Percentiles rank a stretch among this genome's conserved stretches.
Evolutionary conservation across 2,797 vertebrate species (phyloP).

Genomic region (Lateolabrax maculatus): DNA sequence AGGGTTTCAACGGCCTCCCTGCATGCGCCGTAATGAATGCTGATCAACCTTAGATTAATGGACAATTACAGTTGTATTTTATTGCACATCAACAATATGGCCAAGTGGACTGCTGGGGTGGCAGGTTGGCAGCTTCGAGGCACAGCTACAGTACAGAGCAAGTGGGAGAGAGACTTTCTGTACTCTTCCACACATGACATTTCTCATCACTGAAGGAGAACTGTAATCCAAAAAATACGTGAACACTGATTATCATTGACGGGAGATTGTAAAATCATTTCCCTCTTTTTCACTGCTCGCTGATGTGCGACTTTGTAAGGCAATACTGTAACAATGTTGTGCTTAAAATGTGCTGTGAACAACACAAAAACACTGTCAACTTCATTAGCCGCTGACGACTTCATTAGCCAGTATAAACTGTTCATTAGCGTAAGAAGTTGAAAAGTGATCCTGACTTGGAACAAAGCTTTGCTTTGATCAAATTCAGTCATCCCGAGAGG

Average conservation of each 20-base stretch:
- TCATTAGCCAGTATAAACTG: constrained; percentile 74
- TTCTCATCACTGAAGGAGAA: constrained; percentile 40
- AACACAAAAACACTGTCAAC: constrained; percentile 70
- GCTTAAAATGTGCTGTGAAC: constrained; percentile 60
- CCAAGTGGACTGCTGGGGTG: constrained; percentile 54
- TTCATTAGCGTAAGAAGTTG: constrained; percentile 77
- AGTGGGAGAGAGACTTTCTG: constrained; percentile 32
- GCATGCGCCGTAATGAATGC: constrained; percentile 73
- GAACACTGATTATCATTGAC: constrained; percentile 66
- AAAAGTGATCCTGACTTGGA: constrained; percentile 75
- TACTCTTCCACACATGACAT: constrained; percentile 35
- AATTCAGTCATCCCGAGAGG: constrained; percentile 65
- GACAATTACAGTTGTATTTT: constrained; percentile 76
- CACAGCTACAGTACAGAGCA: constrained; percentile 22
- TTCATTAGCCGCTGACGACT: constrained; percentile 63
- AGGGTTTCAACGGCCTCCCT: constrained; percentile 59
- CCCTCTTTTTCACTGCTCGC: background rate
- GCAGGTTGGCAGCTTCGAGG: constrained; percentile 31
- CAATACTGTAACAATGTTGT: constrained; percentile 43
- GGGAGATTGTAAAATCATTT: constrained; percentile 54
- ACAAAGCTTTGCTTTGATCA: constrained; percentile 82
- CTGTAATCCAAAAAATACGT: constrained; percentile 50
- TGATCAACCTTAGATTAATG: constrained; percentile 82
- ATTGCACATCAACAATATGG: constrained; percentile 77
- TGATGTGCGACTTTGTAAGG: constrained; percentile 27